These are phyloP conservation scores for Bibio marci DNA, from an alignment of 2,888 invertebrate genomes.

Conservation along the genomic window DNA sequence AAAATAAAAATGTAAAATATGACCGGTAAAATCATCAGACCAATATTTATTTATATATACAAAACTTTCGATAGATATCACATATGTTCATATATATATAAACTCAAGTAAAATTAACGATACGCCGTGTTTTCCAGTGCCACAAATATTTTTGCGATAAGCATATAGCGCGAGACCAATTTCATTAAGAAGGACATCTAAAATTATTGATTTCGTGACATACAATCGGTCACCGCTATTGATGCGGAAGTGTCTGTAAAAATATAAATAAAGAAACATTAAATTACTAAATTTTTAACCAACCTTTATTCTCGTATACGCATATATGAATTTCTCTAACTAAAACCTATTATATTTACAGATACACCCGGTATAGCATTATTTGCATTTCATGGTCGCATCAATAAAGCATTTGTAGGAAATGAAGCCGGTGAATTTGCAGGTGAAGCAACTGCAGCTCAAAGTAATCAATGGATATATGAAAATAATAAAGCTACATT, in stretches of 20 bases:
- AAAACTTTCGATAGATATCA: too few species aligned
- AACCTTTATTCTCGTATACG: neutral
- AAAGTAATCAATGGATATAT: constrained; percentile 49
- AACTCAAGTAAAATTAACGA: too few species aligned
- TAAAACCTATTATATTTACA: neutral
- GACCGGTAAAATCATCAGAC: too few species aligned
- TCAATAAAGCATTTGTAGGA: constrained; percentile 53
- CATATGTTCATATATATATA: too few species aligned
- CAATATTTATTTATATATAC: too few species aligned
- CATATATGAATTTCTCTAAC: neutral
- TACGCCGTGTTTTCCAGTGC: too few species aligned
- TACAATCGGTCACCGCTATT: too few species aligned
- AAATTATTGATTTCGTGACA: too few species aligned
- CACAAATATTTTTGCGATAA: too few species aligned
- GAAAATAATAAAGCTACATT: constrained; percentile 29
- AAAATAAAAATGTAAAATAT: too few species aligned
- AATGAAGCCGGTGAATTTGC: constrained; percentile 49
- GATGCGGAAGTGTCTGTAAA: neutral
- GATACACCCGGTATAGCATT: constrained; percentile 45
- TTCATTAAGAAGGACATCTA: too few species aligned
- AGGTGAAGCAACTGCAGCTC: constrained; percentile 41
- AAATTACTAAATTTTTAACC: neutral
- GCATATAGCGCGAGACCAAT: too few species aligned
- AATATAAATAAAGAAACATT: neutral
- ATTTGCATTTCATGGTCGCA: constrained; percentile 58